Percentiles rank a stretch among this genome's conserved stretches.
Conservation (phyloP, 1,140 invertebrate species). For the Apis dorsata region DNA sequence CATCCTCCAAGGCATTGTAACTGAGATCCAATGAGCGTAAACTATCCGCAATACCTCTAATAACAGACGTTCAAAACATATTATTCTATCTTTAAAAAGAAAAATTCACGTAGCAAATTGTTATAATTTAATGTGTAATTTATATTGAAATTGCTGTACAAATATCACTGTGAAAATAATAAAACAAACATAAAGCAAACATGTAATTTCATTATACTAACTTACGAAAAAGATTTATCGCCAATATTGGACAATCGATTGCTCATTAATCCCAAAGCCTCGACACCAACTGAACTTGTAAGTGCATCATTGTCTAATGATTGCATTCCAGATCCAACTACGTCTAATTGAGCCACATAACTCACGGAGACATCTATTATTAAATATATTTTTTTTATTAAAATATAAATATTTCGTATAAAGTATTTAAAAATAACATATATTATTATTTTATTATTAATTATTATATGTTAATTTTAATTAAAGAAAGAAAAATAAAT, state of each 20-base stretch:
- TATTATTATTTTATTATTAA: too few relatives aligned
- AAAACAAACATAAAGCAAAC: neutral
- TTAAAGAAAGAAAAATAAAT: neutral
- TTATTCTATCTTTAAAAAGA: neutral
- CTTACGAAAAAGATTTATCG: conserved; percentile 80
- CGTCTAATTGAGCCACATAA: conserved; percentile 81
- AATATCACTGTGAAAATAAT: neutral
- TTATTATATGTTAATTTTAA: too few relatives aligned
- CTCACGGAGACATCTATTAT: conserved; percentile 78
- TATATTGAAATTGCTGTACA: too few relatives aligned
- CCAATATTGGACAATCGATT: conserved; percentile 79
- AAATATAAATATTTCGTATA: too few relatives aligned
- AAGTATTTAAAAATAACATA: too few relatives aligned
- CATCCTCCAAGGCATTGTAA: conserved; percentile 82
- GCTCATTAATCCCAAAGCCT: conserved; percentile 80
- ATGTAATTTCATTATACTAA: conserved; percentile 34
- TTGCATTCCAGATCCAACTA: conserved; percentile 81
- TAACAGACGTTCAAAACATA: conserved; percentile 52
- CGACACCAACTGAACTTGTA: conserved; percentile 75
- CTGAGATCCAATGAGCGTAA: conserved; percentile 84
- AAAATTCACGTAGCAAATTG: neutral
- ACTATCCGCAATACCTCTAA: conserved; percentile 79
- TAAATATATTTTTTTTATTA: neutral
- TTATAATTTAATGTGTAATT: too few relatives aligned
- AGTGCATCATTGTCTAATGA: conserved; percentile 80